Evolutionary conservation across 1,140 invertebrate genomes (phyloP), one percentile per base, ranked within the genome.

Genomic region (Trichomalopsis sarcophagae): DNA sequence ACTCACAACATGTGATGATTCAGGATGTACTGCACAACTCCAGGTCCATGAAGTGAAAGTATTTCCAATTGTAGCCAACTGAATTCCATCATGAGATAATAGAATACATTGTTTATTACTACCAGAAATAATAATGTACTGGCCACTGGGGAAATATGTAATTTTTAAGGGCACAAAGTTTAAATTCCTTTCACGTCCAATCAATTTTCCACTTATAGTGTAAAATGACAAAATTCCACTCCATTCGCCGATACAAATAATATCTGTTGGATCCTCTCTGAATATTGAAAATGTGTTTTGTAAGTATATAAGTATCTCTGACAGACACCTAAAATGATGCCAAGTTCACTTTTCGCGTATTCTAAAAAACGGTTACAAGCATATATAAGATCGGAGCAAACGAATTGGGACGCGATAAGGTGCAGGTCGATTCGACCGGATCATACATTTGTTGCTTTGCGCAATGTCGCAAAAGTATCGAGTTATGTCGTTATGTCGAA

Each of bases 221-320:
- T 99, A 99, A 93, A 99, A 99, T 0, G 97, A 97, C 27, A 99
- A 91, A 10, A 95, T 96, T 90, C 98, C 97, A 88, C 96, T 96
- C 99, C 99, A 99, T 94, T 99, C 99, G 14, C 96, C 97, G 2
- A 99, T 96, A 87, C 98, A 97, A 10, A 99, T 93, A 68, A 96
- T 95, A 90, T 98, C 97, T 84, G 93, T 93, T 30, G 94, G 93
- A 76, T 97, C 96, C 73, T 95, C 94, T 86, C 94, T 95, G 81
- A 73, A 84, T 47, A 62, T 62, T 66, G 23, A 76, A 83, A 40
- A 82, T 40, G 33, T 74, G 14, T 36, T 71, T 71, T 30, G 23
- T 23, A 55, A 36, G 33, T 36, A 36, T 4, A 36, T 36, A 36
- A 36, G 33, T 36, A 4, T 36, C 33, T 36, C 3, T 36, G 33